Base-by-base conservation (phyloP, 1,140 invertebrate species). In the Halotydeus destructor region DNA sequence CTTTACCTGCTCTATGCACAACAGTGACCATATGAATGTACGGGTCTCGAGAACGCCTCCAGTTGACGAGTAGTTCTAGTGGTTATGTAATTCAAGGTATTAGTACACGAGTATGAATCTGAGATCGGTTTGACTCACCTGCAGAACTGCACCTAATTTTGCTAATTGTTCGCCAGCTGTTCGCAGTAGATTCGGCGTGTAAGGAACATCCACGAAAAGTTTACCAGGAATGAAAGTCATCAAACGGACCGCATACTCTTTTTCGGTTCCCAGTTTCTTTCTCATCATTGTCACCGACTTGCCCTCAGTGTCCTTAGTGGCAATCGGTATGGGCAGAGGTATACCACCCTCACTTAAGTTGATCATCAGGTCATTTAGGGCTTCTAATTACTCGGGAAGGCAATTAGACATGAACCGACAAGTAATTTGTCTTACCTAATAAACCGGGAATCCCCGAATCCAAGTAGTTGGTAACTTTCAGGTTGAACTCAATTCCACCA, bases 321-420 rank as follows among this genome's bases (percentile, higher is more conserved):
- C 39, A 26, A 24, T 41, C 2, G 12, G 25, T 19, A 34, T 41
- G 30, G 9, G 11, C 12, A 19, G 33, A 21, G n/a, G 39, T 26
- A 9, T 9, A 11, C n/a, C 11, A n/a, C 31, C 14, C 22, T 18
- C 27, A 16, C 8, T 11, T 12, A 41, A 19, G 25, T 41, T n/a
- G 4, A 41, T 8, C 35, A 41, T 41, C 39, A 41, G n/a, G n/a
- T 41, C n/a, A 34, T 41, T 41, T 41, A 31, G 39, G 3, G 26
- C 39, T 41, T 41, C 30, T 16, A 41, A 22, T n/a, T 31, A 12
- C n/a, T n/a, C 28, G 11, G 28, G 28, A 30, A 11, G n/a, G 28
- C 11, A 30, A 30, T 12, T 12, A n/a, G n/a, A 30, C 11, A n/a
- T 30, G 28, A 30, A n/a, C n/a, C n/a, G 11, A n/a, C n/a, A 12